Base-by-base conservation (phyloP, 1,140 invertebrate species). In the Goniozus legneri region DNA sequence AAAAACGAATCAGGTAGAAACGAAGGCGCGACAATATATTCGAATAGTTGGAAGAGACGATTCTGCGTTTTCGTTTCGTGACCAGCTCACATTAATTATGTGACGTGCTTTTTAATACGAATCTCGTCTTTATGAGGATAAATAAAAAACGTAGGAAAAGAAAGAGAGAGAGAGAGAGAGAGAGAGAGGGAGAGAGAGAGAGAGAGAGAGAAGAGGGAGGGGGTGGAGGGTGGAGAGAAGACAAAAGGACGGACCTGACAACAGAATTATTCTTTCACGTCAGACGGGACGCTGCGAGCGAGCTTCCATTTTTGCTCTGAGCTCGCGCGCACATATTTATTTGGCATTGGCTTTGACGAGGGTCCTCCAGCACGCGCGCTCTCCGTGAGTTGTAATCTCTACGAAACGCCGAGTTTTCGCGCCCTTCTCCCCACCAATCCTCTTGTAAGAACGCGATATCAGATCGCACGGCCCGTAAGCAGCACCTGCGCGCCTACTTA, bases 71-170 rank as follows among this genome's bases (percentile, higher is more conserved):
- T 34, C 40, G 37, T 46, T n/a, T 52, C 56, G 56, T 60, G 56
- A 59, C 55, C 13, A 39, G 30, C 32, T 15, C 39, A 33, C 56
- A 59, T 54, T 58, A 59, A 59, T 59, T 58, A 58, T 38, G 27
- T 41, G 34, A 36, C 55, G 37, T 58, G 44, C 40, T 44, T 36
- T 59, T 59, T 58, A 58, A 59, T 59, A 51, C 40, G 51, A 50
- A 54, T 51, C 44, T 43, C 47, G 44, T 32, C 42, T 54, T 58
- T 54, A 44, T 36, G 47, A 44, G 34, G 21, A n/a, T n/a, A n/a
- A n/a, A n/a, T n/a, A n/a, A n/a, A n/a, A n/a, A n/a, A n/a, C n/a
- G n/a, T n/a, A n/a, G n/a, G n/a, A n/a, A n/a, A n/a, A n/a, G n/a
- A n/a, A n/a, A n/a, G n/a, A 14, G 3, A 20, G 27, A 43, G 14